These are phyloP conservation scores for Todiramphus saurophagus DNA, from an alignment of 2,113 vertebrate genomes.

Conservation along the genomic window DNA sequence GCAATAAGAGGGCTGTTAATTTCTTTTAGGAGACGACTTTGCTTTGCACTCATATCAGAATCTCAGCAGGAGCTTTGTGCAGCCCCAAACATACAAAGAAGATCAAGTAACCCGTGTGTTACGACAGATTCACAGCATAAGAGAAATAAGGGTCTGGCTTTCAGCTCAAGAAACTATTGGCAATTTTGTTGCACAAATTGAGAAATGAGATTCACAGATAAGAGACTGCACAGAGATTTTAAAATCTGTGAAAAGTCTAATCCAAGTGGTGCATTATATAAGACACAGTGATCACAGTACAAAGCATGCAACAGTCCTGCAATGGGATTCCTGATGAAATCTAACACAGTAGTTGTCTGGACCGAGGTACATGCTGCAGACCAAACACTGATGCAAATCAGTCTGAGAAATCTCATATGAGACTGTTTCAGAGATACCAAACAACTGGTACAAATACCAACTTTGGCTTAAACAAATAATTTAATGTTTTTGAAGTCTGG, in stretches of 20 bases:
- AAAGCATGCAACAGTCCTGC: neutral
- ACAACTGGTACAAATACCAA: neutral
- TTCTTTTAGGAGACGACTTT: slow-evolving; percentile 76
- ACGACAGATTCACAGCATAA: slow-evolving; percentile 38
- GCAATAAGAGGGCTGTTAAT: slow-evolving; percentile 89
- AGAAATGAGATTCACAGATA: neutral
- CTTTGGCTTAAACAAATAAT: neutral
- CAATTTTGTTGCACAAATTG: slow-evolving; percentile 32
- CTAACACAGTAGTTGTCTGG: neutral
- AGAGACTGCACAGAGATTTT: neutral
- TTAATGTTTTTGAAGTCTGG: neutral
- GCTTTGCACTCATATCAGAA: slow-evolving; percentile 67
- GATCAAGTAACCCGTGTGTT: slow-evolving; percentile 52
- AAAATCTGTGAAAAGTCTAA: neutral
- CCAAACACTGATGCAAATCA: neutral
- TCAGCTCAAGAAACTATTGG: slow-evolving; percentile 50
- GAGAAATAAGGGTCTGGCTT: slow-evolving; percentile 3
- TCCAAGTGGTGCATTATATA: neutral
- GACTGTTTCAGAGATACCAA: neutral
- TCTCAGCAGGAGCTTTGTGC: slow-evolving; percentile 70
- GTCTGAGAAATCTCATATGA: neutral
- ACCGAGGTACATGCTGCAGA: neutral
- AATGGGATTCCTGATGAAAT: neutral
- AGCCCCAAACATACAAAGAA: slow-evolving; percentile 50
- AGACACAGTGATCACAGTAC: neutral